A percentile compares a stretch with the other conserved stretches of the same genome.
Evolutionary conservation across 1,140 invertebrate genomes (phyloP).

Genomic region (Lucilia sericata): DNA sequence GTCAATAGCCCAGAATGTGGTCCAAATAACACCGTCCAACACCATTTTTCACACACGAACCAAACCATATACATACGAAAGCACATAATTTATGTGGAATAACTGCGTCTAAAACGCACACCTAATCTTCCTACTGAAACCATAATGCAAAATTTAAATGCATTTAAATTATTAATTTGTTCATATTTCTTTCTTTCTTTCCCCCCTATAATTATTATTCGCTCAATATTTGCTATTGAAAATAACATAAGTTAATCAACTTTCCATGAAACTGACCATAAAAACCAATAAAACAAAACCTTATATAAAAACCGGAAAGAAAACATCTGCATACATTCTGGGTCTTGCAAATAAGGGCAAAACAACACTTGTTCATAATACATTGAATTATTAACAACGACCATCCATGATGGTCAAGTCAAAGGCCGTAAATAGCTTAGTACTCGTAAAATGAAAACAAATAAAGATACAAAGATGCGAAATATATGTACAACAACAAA

Average conservation of each 20-base stretch:
- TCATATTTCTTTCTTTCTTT: too few relatives aligned
- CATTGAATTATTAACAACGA: not conserved
- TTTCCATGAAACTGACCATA: not conserved
- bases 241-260: not conserved
- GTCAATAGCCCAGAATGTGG: too few relatives aligned
- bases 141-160: too few relatives aligned
- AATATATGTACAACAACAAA: not conserved
- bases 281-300: slow-evolving; percentile 5
- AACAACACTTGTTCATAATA: not conserved
- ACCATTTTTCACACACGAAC: too few relatives aligned
- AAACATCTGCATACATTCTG: not conserved
- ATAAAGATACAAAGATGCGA: not conserved
- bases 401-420: slow-evolving; percentile 11
- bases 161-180: too few relatives aligned
- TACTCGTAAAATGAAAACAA: not conserved
- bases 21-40: too few relatives aligned
- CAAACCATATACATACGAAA: too few relatives aligned
- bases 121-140: too few relatives aligned
- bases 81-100: too few relatives aligned
- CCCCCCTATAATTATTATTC: not conserved
- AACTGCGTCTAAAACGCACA: too few relatives aligned
- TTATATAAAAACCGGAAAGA: slow-evolving; percentile 21
- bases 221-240: not conserved
- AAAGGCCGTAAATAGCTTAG: not conserved
- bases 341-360: not conserved